Conservation (phyloP, 2,797 vertebrate genomes). For the Chaetophractus vellerosus region DNA sequence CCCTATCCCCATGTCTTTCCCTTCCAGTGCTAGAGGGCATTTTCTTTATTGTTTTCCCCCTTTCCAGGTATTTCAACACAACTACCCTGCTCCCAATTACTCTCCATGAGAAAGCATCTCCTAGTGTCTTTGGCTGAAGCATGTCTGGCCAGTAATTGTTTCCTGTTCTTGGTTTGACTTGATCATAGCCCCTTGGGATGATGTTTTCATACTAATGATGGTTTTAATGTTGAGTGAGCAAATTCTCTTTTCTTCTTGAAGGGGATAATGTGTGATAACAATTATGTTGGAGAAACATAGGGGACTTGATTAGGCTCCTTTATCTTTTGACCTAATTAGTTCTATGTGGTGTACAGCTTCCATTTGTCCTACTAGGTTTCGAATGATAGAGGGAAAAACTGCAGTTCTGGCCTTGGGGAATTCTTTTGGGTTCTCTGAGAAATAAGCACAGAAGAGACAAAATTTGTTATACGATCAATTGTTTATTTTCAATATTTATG, state of each 20-base stretch:
- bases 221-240: background rate
- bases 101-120: background rate
- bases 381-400: background rate
- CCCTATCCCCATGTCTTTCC: background rate
- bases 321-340: background rate
- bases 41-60: background rate
- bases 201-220: background rate
- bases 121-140: background rate
- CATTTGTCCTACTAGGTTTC: background rate
- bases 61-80: background rate
- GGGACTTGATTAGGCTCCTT: background rate
- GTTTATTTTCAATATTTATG: slow-evolving; percentile 75
- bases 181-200: background rate
- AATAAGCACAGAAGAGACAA: slow-evolving; percentile 17
- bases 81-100: background rate
- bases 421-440: background rate
- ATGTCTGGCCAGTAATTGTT: background rate
- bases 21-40: background rate
- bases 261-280: background rate
- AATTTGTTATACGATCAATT: background rate
- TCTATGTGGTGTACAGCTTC: background rate
- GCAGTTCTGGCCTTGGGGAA: background rate
- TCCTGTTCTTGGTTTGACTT: slow-evolving; percentile 34
- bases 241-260: background rate
- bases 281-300: background rate